Percentiles rank a stretch among this genome's conserved stretches.
Conservation (phyloP, 2,113 vertebrate species). For the Pterocles gutturalis region DNA sequence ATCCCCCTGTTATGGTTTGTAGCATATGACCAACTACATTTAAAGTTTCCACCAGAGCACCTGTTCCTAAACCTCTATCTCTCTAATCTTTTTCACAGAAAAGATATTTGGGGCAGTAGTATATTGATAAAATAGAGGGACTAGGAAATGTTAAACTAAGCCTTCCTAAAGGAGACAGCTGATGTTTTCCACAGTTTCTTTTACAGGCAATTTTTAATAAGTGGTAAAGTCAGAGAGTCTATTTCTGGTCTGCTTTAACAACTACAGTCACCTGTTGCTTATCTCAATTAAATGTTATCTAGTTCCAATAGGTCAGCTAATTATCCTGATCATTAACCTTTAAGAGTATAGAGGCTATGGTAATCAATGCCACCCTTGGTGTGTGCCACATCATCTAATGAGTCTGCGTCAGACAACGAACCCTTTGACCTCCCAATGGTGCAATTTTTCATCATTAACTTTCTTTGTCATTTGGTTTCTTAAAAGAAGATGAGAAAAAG, state of each 20-base stretch:
- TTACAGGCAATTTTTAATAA: background rate
- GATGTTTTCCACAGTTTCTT: background rate
- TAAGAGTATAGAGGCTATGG: conserved; percentile 39
- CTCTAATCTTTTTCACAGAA: background rate
- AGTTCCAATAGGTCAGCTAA: conserved; percentile 54
- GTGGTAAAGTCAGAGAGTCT: background rate
- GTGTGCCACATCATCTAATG: conserved; percentile 26
- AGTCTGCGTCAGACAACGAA: conserved; percentile 28
- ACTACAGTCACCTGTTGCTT: conserved; percentile 36
- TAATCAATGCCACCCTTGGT: conserved; percentile 35
- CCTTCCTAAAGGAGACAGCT: background rate
- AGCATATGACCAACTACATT: background rate
- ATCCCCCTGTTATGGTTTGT: fast-evolving
- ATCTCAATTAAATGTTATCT: conserved; percentile 54
- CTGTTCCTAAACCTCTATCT: background rate
- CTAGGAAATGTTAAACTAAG: background rate
- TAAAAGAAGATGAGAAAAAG: background rate
- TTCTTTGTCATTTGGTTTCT: conserved; percentile 22
- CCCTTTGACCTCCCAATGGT: background rate
- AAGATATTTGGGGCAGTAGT: background rate
- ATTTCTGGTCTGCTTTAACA: conserved; percentile 37
- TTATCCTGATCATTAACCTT: conserved; percentile 72
- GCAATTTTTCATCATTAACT: background rate
- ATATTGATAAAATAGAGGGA: background rate
- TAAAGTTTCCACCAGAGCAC: background rate